A percentile compares a stretch with the other conserved stretches of the same genome.
phyloP scores from a whole-genome alignment of 2,113 vertebrate genomes.

The Hylia prasina region DNA sequence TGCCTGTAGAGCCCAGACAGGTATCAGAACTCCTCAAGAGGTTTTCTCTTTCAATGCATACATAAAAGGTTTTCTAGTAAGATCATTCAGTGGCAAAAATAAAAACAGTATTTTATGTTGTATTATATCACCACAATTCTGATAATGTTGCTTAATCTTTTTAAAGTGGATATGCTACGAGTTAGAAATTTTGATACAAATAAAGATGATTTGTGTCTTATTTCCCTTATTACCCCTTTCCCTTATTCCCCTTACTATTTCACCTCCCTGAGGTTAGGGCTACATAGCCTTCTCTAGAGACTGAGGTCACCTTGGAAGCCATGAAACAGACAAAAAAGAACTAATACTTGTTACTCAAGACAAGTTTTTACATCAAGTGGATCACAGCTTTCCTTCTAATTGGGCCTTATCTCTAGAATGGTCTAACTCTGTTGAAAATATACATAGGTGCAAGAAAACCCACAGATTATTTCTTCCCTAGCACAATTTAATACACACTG shows the following conservation, averaged over 20 bases:
- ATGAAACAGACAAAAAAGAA: neutral
- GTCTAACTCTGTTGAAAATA: neutral
- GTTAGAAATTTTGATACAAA: neutral
- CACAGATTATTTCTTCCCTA: neutral
- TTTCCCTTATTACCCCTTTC: neutral
- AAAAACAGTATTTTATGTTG: neutral
- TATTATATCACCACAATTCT: neutral
- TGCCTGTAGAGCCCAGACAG: neutral
- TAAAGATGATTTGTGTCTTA: neutral
- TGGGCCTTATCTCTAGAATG: neutral
- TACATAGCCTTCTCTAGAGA: neutral
- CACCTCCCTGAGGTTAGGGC: neutral
- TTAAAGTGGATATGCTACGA: neutral
- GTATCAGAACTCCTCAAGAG: neutral
- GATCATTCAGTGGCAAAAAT: neutral
- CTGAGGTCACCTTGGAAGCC: neutral
- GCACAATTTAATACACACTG: neutral
- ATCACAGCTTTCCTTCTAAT: neutral
- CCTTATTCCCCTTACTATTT: neutral
- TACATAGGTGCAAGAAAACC: neutral
- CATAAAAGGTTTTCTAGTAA: neutral
- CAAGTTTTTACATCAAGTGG: neutral
- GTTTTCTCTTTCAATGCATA: rapidly evolving
- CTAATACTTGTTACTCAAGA: neutral
- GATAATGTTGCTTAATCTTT: neutral